phyloP scores from a whole-genome alignment of 2,888 invertebrate genomes.

The Tanaodytes sp. region DNA sequence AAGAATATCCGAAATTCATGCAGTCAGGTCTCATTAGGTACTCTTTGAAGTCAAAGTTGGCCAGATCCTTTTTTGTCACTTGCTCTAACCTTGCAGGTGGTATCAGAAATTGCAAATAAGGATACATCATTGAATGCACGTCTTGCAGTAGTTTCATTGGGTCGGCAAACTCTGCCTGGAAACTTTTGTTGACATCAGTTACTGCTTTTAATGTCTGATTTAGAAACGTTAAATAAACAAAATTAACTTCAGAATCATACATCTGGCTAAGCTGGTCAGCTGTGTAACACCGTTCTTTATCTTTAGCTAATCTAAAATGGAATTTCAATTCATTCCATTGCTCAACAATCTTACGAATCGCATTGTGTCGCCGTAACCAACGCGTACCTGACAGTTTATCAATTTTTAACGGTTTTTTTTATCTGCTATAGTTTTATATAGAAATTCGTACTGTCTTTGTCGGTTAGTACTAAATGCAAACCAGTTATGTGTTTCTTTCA shows the following conservation, averaged over 20 bases:
- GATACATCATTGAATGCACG: slow-evolving; percentile 21
- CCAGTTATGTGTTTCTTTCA: slow-evolving; percentile 21
- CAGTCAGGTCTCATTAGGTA: neutral
- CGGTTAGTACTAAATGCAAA: slow-evolving; percentile 15
- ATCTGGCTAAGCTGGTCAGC: neutral
- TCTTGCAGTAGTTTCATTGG: slow-evolving; percentile 49
- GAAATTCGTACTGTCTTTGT: slow-evolving; percentile 3
- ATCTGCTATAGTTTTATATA: slow-evolving; percentile 42
- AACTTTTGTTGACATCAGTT: slow-evolving; percentile 40
- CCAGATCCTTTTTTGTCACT: neutral
- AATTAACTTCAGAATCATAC: slow-evolving; percentile 25
- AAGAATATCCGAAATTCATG: slow-evolving; percentile 14
- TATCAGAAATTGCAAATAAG: slow-evolving; percentile 13
- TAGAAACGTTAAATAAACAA: slow-evolving; percentile 43
- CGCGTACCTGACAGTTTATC: slow-evolving; percentile 18
- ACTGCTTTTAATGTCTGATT: slow-evolving; percentile 39
- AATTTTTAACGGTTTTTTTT: slow-evolving; percentile 29
- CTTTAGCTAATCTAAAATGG: neutral
- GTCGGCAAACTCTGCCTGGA: slow-evolving; percentile 50
- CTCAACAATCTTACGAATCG: slow-evolving; percentile 28
- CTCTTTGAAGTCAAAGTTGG: neutral
- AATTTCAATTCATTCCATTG: neutral
- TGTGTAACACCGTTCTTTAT: neutral
- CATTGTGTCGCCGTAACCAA: slow-evolving; percentile 14
- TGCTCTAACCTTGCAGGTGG: slow-evolving; percentile 3